A percentile compares a stretch with the other conserved stretches of the same genome.
Conservation (phyloP, 2,113 vertebrate species). For the Proteles cristata region DNA sequence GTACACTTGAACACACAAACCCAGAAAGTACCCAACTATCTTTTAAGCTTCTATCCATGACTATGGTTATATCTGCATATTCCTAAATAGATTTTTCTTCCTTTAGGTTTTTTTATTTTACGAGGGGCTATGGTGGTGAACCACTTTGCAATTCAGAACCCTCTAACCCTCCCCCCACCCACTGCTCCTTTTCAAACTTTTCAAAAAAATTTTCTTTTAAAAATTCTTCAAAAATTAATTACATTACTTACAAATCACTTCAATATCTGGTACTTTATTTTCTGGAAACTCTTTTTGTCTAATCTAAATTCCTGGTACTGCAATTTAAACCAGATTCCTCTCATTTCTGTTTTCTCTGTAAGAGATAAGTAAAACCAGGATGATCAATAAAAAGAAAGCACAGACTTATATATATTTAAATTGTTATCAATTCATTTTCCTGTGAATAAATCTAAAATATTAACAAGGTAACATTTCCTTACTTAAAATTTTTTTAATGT, state of each 20-base stretch:
- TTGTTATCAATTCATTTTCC: not conserved
- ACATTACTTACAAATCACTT: conserved; percentile 61
- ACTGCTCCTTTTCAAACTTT: not conserved
- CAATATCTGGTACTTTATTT: conserved; percentile 53
- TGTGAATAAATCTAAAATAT: conserved; percentile 56
- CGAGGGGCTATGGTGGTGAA: not conserved
- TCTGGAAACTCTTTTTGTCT: conserved; percentile 45
- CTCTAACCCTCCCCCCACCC: not conserved
- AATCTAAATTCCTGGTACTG: conserved; percentile 49
- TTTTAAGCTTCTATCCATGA: not conserved
- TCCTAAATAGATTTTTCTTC: not conserved
- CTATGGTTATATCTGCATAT: not conserved
- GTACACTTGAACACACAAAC: not conserved
- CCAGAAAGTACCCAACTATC: not conserved
- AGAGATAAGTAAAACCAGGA: conserved; percentile 50
- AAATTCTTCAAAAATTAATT: not conserved
- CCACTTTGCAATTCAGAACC: not conserved
- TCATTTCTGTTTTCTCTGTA: conserved; percentile 56
- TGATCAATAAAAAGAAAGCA: conserved; percentile 39
- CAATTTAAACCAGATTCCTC: conserved; percentile 56
- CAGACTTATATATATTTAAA: conserved; percentile 39
- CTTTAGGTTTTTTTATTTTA: conserved; percentile 23
- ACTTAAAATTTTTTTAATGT: not conserved
- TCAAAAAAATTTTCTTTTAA: not conserved
- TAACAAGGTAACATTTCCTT: conserved; percentile 14